Percentiles rank a stretch among this genome's conserved stretches.
Evolutionary conservation across 2,888 invertebrate species (phyloP).

Genomic region (Adelphocoris suturalis): DNA sequence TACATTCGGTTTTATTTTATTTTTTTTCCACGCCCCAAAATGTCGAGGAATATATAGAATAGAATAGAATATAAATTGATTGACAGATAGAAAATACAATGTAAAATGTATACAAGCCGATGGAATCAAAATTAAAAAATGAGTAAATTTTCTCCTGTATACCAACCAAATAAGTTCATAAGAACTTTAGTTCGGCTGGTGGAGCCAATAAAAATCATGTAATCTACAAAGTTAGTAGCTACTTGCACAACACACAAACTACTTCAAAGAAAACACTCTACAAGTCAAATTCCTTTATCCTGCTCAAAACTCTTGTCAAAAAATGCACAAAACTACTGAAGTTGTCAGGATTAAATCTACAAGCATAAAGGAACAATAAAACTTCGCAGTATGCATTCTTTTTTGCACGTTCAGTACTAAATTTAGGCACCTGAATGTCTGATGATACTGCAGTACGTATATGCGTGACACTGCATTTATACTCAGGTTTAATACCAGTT

Average conservation of each 20-base stretch:
- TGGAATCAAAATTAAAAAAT: neutral
- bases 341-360: slow-evolving; percentile 24
- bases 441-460: neutral
- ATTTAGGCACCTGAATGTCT: slow-evolving; percentile 29
- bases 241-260: too few species aligned
- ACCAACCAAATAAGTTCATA: slow-evolving; percentile 42
- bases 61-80: too few species aligned
- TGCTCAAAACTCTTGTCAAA: too few species aligned
- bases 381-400: slow-evolving; percentile 12
- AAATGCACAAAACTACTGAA: too few species aligned
- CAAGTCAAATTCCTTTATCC: neutral
- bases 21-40: too few species aligned
- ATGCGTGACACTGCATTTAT: slow-evolving; percentile 43
- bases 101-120: too few species aligned
- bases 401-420: slow-evolving; percentile 37
- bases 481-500: slow-evolving; percentile 28
- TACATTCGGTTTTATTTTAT: too few species aligned
- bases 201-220: neutral
- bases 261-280: too few species aligned
- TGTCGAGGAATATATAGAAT: too few species aligned
- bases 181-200: slow-evolving; percentile 45
- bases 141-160: slow-evolving; percentile 10
- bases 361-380: slow-evolving; percentile 26
- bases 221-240: neutral
- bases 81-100: neutral